These are phyloP conservation scores for Teleogryllus occipitalis DNA, from an alignment of 1,140 invertebrate species.

Conservation along the genomic window DNA sequence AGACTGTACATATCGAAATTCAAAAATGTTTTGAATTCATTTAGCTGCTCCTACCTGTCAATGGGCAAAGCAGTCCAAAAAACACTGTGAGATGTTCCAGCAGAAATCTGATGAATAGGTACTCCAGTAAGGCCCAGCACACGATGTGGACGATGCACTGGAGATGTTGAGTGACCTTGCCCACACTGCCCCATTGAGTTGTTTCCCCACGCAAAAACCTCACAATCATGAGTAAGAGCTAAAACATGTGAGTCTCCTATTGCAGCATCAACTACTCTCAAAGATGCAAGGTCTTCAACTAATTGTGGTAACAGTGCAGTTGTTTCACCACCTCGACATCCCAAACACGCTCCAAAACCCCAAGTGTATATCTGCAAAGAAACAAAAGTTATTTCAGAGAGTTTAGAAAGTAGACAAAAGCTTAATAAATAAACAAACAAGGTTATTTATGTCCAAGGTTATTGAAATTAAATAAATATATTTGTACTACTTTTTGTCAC, in stretches of 20 bases:
- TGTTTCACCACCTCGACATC: conserved; percentile 47
- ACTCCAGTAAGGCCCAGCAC: conserved; percentile 52
- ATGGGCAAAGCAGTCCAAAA: conserved; percentile 54
- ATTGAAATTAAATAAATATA: too few relatives aligned
- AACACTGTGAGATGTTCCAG: conserved; percentile 58
- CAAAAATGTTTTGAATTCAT: background rate
- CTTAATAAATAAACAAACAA: background rate
- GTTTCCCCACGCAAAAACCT: conserved; percentile 53
- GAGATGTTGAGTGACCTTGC: conserved; percentile 54
- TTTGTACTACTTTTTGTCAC: too few relatives aligned
- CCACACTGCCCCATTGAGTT: conserved; percentile 65
- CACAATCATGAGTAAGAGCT: conserved; percentile 47
- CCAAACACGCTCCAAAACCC: conserved; percentile 52
- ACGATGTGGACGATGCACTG: conserved; percentile 50
- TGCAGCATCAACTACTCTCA: conserved; percentile 39
- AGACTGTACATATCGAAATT: too few relatives aligned
- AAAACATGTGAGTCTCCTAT: conserved; percentile 53
- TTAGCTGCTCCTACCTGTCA: conserved; percentile 13
- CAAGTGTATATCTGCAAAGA: conserved; percentile 49
- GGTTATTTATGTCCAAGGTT: too few relatives aligned
- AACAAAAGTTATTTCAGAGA: background rate
- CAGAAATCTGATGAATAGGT: conserved; percentile 53
- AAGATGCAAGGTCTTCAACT: conserved; percentile 35
- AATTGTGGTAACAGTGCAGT: conserved; percentile 43
- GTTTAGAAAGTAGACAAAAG: background rate